phyloP scores from a whole-genome alignment of 2,888 invertebrate genomes.

The Patella ulyssiponensis region DNA sequence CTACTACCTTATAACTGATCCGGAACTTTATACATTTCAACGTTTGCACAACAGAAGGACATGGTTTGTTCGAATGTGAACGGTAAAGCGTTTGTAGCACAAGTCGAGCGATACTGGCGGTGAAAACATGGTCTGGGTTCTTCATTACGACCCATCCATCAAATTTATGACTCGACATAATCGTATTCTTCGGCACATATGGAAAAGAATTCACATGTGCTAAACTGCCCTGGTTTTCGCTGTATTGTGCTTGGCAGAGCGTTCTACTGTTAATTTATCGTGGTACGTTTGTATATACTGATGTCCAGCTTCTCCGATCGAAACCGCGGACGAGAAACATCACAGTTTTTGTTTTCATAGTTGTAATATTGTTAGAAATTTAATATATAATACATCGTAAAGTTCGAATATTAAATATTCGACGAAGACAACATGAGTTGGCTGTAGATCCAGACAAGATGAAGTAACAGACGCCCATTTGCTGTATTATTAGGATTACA shows the following conservation, averaged over 20 bases:
- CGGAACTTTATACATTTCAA: background rate
- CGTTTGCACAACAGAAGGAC: background rate
- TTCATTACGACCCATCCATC: constrained; percentile 11
- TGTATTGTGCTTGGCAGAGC: background rate
- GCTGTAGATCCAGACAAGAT: too few relatives aligned
- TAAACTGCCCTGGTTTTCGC: background rate
- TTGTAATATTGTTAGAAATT: too few relatives aligned
- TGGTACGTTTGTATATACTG: too few relatives aligned
- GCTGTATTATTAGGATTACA: too few relatives aligned
- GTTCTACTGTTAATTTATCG: background rate
- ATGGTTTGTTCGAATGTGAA: constrained; percentile 3
- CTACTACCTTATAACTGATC: too few relatives aligned
- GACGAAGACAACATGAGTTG: too few relatives aligned
- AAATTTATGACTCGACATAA: constrained; percentile 9
- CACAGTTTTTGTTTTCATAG: too few relatives aligned
- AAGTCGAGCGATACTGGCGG: constrained; percentile 7
- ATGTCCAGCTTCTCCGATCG: too few relatives aligned
- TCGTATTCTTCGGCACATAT: constrained; percentile 3
- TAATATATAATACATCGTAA: too few relatives aligned
- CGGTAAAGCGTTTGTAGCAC: background rate
- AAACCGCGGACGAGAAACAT: too few relatives aligned
- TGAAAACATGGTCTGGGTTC: background rate
- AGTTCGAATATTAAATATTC: too few relatives aligned
- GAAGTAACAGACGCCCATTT: too few relatives aligned
- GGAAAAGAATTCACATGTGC: constrained; percentile 5